Conservation (phyloP, 2,797 vertebrate species). For the Microctenopoma stevenorrisi region DNA sequence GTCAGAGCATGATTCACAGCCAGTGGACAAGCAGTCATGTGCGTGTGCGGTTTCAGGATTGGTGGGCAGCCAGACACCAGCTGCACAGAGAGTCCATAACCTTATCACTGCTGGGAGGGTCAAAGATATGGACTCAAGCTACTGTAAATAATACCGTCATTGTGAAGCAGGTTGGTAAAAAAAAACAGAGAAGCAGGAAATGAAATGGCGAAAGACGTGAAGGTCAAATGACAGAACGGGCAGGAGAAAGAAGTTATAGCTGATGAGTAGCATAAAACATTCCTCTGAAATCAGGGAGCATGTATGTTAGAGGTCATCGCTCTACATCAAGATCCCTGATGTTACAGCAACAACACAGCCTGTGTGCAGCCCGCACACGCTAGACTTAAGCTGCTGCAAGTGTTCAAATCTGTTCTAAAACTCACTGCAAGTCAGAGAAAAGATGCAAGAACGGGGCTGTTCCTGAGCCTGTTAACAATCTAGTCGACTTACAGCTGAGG, state of each 20-base stretch:
- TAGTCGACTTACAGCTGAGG: not conserved
- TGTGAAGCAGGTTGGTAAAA: constrained; percentile 1
- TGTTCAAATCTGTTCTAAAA: too few species aligned
- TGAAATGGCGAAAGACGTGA: not conserved
- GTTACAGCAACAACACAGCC: too few species aligned
- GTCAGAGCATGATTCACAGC: constrained; percentile 60
- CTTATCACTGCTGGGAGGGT: constrained; percentile 61
- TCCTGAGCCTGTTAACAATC: not conserved
- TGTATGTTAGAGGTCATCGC: too few species aligned
- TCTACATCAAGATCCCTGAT: too few species aligned
- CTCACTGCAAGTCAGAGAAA: not conserved
- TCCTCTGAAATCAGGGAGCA: too few species aligned
- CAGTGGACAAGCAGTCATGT: constrained; percentile 24
- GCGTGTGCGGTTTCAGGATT: not conserved
- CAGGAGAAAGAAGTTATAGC: constrained; percentile 5
- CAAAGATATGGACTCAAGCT: constrained; percentile 57
- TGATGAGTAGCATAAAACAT: constrained; percentile 9
- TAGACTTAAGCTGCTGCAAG: too few species aligned
- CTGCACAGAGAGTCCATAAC: constrained; percentile 59
- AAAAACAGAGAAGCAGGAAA: not conserved
- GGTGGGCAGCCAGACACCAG: constrained; percentile 45
- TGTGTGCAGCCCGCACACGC: too few species aligned
- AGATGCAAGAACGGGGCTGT: not conserved
- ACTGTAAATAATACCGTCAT: constrained; percentile 63
- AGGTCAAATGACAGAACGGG: constrained; percentile 25